Conservation (phyloP, 1,140 invertebrate genomes). For the Tribolium castaneum region DNA sequence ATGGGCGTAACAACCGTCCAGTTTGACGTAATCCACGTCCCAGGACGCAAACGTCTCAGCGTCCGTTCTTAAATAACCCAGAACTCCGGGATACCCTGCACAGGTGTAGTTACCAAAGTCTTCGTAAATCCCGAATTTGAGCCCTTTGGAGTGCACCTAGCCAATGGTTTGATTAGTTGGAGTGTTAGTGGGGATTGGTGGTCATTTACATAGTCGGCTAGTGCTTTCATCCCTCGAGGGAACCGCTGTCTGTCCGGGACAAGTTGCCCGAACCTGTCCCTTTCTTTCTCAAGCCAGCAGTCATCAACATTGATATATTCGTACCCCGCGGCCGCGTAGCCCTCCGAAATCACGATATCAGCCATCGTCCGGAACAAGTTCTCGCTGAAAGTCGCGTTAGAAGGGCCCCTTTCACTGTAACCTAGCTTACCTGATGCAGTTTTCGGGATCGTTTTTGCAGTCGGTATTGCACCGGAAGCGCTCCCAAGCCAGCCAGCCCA, state of each 20-base stretch:
- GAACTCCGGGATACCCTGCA: conserved; percentile 92
- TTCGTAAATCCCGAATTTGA: conserved; percentile 98
- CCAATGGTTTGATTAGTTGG: conserved; percentile 40
- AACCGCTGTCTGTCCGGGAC: conserved; percentile 89
- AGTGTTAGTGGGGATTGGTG: not conserved
- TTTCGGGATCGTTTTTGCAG: conserved; percentile 91
- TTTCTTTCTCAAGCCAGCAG: conserved; percentile 90
- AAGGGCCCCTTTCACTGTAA: not conserved
- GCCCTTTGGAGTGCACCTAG: conserved; percentile 90
- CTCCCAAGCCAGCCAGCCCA: conserved; percentile 93
- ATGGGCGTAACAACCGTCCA: conserved; percentile 94
- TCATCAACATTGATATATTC: conserved; percentile 96
- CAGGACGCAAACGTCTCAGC: conserved; percentile 95
- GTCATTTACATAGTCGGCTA: conserved; percentile 89
- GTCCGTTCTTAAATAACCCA: conserved; percentile 87
- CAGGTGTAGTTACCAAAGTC: conserved; percentile 97
- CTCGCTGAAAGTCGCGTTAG: conserved; percentile 75
- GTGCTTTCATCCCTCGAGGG: conserved; percentile 90
- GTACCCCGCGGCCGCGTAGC: conserved; percentile 90
- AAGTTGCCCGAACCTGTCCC: conserved; percentile 81
- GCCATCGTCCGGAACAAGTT: conserved; percentile 92
- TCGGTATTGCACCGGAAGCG: conserved; percentile 93
- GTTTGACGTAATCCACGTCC: conserved; percentile 96
- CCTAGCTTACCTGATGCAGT: conserved; percentile 84
- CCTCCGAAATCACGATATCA: conserved; percentile 88